Evolutionary conservation across 2,888 invertebrate genomes (phyloP), one percentile per base, ranked within the genome.

Genomic region (Nebria brevicollis): DNA sequence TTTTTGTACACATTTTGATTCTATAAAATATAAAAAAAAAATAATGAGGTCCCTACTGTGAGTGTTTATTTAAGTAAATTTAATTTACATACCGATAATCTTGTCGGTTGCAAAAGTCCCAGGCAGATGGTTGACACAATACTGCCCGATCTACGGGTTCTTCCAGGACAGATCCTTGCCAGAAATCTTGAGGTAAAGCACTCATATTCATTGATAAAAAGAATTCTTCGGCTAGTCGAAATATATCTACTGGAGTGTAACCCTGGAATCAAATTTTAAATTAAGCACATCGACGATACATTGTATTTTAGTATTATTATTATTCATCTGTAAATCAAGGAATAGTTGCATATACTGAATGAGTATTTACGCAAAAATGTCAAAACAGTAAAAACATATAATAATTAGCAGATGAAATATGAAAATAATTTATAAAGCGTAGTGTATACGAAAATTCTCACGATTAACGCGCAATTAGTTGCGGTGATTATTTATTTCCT

Each of bases 61-160:
- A 13, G 20, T 20, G 20, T 20, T 34, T 54, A 54, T 54, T 54
- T 54, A 0, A 7, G 7, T 54, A 6, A 7, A 7, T 54, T 54
- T 54, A 54, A 6, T 54, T 54, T 2, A 5, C 7, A 84, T 88
- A 95, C 96, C 96, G 92, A 87, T 94, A 97, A 87, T 98, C 97
- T 83, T 95, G 92, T 77, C 94, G 91, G 86, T 97, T 96, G 87
- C 97, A 97, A 89, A 97, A 97, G 89, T 97, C 97, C 96, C 97
- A 97, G 0, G 97, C 97, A 0, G 97, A 96, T 0, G 97, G 96
- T 85, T 97, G 96, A 87, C 98, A 98, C 77, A 96, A 92, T 0
- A 96, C 91, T 11, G 94, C 93, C 10, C 95, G 90, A 85, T 95
- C 95, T 0, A 92, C 89, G 0, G 96, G 96, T 87, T 97, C 95